A percentile compares a stretch with the other conserved stretches of the same genome.
Conservation (phyloP, 2,113 vertebrate species). For the Pheucticus melanocephalus region DNA sequence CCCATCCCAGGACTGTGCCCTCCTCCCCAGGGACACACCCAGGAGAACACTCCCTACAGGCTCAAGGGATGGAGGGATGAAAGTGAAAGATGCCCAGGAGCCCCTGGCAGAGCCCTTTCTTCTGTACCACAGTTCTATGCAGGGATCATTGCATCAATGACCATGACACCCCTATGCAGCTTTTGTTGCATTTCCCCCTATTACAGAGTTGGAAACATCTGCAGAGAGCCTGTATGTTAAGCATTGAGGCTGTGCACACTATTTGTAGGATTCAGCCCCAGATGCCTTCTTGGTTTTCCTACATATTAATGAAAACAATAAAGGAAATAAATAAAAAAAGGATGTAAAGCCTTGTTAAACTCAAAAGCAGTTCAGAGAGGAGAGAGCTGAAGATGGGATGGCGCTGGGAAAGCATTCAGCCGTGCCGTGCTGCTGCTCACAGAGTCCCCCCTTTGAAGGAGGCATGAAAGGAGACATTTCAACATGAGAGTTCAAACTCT, state of each 20-base stretch:
- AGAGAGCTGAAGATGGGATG: neutral
- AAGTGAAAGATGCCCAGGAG: neutral
- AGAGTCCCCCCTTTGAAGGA: neutral
- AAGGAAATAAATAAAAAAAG: neutral
- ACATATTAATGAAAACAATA: neutral
- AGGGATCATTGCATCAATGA: accelerated
- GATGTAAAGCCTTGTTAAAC: neutral
- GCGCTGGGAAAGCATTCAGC: neutral
- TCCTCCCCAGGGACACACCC: neutral
- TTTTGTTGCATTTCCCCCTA: accelerated
- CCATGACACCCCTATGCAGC: accelerated
- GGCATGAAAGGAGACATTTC: neutral
- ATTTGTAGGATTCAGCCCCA: neutral
- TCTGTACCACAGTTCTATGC: neutral
- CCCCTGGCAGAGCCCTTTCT: neutral
- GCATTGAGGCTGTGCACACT: neutral
- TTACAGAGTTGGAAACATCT: neutral
- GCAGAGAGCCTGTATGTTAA: neutral
- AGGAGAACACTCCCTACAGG: accelerated
- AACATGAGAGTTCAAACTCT: neutral
- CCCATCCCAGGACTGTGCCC: accelerated
- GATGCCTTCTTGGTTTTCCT: neutral
- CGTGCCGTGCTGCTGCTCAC: neutral
- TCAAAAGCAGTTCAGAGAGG: neutral
- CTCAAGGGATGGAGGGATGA: neutral